Percentiles rank a stretch among this genome's conserved stretches.
Conservation (phyloP, 1,140 invertebrate species). For the Artemia franciscana region DNA sequence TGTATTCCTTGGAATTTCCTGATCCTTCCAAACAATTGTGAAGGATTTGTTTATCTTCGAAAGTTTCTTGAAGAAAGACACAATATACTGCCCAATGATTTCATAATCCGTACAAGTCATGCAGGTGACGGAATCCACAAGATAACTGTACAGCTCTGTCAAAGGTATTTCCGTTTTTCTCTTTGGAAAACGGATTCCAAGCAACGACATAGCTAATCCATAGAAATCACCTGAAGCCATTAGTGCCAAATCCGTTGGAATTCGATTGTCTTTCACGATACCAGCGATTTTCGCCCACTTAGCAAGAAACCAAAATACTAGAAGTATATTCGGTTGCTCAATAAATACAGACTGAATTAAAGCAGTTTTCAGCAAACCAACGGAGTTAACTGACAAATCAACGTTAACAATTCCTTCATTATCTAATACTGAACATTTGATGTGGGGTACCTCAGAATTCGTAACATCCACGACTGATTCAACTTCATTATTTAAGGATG, state of each 20-base stretch:
- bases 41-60: neutral
- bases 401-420: neutral
- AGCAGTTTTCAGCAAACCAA: neutral
- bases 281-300: neutral
- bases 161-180: neutral
- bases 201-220: neutral
- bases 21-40: neutral
- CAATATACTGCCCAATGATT: neutral
- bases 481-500: neutral
- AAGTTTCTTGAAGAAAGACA: neutral
- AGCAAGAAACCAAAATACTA: neutral
- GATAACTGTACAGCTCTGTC: neutral
- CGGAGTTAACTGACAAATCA: neutral
- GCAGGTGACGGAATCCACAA: neutral
- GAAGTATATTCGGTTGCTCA: neutral
- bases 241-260: neutral
- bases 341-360: neutral
- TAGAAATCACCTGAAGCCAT: conserved; percentile 1
- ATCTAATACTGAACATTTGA: neutral
- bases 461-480: neutral
- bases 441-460: neutral
- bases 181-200: neutral
- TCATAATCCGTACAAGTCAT: neutral
- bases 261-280: conserved; percentile 3
- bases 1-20: neutral